Evolutionary conservation across 2,888 invertebrate species (phyloP).

Genomic region (Pyrocoelia pectoralis): DNA sequence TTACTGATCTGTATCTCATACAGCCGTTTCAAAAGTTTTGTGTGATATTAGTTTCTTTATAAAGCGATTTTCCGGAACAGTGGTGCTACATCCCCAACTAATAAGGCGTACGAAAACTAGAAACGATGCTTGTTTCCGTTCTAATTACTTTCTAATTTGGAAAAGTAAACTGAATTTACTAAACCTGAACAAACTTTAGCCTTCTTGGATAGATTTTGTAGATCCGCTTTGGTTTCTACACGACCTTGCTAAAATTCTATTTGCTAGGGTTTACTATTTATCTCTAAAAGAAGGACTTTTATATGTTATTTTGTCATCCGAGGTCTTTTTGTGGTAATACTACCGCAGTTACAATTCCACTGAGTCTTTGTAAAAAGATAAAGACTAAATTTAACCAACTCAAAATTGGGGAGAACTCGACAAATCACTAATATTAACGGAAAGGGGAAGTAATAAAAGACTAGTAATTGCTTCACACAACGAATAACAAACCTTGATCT

Average conservation of each 20-base stretch:
- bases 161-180: background rate
- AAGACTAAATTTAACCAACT: too few relatives aligned
- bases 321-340: too few relatives aligned
- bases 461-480: too few relatives aligned
- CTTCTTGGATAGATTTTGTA: background rate
- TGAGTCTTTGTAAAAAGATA: too few relatives aligned
- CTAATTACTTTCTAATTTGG: background rate
- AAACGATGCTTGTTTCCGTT: background rate
- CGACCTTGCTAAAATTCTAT: background rate
- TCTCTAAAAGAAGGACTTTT: too few relatives aligned
- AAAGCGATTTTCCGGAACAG: too few relatives aligned
- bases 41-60: background rate
- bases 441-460: too few relatives aligned
- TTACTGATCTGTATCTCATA: background rate
- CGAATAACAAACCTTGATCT: too few relatives aligned
- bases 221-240: background rate
- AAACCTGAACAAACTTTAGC: background rate
- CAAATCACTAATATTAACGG: too few relatives aligned
- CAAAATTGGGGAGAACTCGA: too few relatives aligned
- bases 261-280: background rate
- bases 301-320: too few relatives aligned
- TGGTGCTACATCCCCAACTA: background rate
- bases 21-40: background rate
- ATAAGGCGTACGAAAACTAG: background rate
- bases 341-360: too few relatives aligned